Base-by-base conservation (phyloP, 2,113 vertebrate genomes). In the Echinops telfairi region DNA sequence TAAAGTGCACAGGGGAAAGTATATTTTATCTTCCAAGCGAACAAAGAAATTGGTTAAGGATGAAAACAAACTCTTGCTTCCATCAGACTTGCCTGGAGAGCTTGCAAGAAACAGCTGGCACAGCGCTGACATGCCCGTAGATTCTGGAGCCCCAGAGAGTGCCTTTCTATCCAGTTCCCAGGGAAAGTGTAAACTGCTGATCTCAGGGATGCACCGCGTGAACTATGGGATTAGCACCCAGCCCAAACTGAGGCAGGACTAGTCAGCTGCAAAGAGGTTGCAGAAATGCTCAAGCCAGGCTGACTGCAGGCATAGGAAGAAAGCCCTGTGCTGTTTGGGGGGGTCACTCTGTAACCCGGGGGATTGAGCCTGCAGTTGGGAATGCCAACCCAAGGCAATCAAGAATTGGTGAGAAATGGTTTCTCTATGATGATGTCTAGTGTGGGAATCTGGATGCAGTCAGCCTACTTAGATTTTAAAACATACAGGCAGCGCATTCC, bases 331-430 rank as follows among this genome's bases (percentile, higher is more conserved):
- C 11, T 7, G 14, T 23, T 53, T 53, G 47, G 47, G 47, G 47
- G 47, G 5, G 20, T 20, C 71, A 14, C 29, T n/a, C 0, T 2
- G 16, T 29, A 71, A 40, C 10, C 0, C 5, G n/a, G 23, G 29
- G 2, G 14, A 6, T 1, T 22, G 43, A 43, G 36, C 19, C 29
- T 60, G 2, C 19, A n/a, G 10, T 0, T 77, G 4, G 10, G 75
- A 60, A 33, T 7, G 29, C 71, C 2, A 8, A 38, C 33, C 4
- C 36, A 70, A 31, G 4, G 38, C 3, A 88, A 78, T 20, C 11
- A 83, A 0, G 1, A 83, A n/a, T 36, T 0, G 4, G 43, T 57
- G 8, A 88, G 68, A 86, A 27, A 36, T 17, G 31, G 16, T 43
- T 40, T 60, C 22, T 60, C 20, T 20, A 23, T 47, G 15, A 11